These are phyloP conservation scores for Caiman crocodilus DNA, from an alignment of 2,797 vertebrate species.

Conservation along the genomic window DNA sequence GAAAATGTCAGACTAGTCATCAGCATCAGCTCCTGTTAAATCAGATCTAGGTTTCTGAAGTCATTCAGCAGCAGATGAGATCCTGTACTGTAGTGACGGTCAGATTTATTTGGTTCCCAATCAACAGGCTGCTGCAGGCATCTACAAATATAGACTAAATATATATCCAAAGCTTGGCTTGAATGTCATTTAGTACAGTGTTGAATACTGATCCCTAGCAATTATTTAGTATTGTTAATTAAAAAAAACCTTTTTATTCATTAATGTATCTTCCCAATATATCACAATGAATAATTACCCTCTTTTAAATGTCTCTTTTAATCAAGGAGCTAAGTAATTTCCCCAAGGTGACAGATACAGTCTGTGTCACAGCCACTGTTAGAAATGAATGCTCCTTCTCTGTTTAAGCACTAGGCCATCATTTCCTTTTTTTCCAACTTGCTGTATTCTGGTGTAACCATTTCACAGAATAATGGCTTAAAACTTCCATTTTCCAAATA, in stretches of 20 bases:
- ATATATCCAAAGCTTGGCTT: background rate
- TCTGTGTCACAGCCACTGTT: background rate
- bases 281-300: too few relatives aligned
- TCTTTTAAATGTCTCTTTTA: too few relatives aligned
- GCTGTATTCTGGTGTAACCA: background rate
- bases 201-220: background rate
- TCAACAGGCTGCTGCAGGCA: background rate
- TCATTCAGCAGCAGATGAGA: background rate
- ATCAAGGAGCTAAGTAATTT: background rate
- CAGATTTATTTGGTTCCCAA: background rate
- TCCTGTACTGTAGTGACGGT: background rate
- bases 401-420: background rate
- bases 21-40: background rate
- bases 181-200: background rate
- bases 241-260: background rate
- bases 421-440: background rate
- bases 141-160: background rate
- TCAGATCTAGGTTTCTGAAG: background rate
- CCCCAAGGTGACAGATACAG: background rate
- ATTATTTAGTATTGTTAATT: background rate
- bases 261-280: background rate
- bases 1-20: too few relatives aligned
- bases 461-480: background rate
- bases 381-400: background rate
- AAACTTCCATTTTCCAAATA: background rate